Conservation (phyloP, 2,113 vertebrate species). For the Protomyctophum bolini region DNA sequence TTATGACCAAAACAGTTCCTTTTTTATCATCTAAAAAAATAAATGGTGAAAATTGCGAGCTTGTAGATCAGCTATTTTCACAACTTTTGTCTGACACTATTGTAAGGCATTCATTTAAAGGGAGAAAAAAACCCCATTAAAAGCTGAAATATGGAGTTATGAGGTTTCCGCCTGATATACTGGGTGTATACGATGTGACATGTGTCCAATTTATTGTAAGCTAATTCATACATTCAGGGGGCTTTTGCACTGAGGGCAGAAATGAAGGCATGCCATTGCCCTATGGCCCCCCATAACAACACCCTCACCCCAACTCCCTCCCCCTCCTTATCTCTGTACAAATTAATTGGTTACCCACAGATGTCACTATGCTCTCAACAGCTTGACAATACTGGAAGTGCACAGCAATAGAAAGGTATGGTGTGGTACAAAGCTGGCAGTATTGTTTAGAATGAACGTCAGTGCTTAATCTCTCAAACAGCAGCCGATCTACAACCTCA, state of each 20-base stretch:
- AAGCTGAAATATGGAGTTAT: neutral
- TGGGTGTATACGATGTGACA: neutral
- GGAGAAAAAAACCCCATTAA: neutral
- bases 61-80: too few species aligned
- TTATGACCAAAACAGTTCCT: neutral
- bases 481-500: too few species aligned
- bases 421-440: too few species aligned
- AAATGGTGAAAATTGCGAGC: too few species aligned
- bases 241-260: constrained; percentile 32
- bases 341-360: constrained; percentile 65
- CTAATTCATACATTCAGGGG: constrained; percentile 31
- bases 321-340: constrained; percentile 41
- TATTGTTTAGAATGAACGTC: too few species aligned
- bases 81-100: too few species aligned
- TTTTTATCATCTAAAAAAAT: too few species aligned
- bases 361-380: constrained; percentile 60
- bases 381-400: constrained; percentile 3
- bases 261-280: constrained; percentile 53
- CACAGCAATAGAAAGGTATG: too few species aligned
- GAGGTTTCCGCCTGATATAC: neutral
- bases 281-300: constrained; percentile 29
- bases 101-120: too few species aligned
- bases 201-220: constrained; percentile 8
- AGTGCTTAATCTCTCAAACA: too few species aligned
- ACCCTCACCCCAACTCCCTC: constrained; percentile 37